phyloP scores from a whole-genome alignment of 2,797 vertebrate species.

The Hemibagrus guttatus region DNA sequence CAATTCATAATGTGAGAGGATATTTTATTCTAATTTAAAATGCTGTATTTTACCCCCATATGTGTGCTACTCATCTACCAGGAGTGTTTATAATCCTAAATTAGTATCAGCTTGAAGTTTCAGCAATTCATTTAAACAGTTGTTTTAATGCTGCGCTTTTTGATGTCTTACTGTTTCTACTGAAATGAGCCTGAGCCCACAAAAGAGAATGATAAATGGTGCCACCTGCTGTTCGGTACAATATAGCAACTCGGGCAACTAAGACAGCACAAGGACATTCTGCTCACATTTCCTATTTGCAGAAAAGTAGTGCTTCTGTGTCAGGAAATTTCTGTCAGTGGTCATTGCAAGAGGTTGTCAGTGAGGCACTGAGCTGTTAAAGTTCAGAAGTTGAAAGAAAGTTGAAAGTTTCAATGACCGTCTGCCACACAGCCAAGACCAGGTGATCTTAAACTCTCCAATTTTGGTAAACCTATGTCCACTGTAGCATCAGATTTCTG shows the following conservation, averaged over 20 bases:
- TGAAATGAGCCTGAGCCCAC: background rate
- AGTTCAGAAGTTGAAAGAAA: background rate
- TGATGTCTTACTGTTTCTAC: background rate
- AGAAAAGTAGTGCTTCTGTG: background rate
- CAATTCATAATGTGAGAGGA: background rate
- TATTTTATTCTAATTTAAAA: background rate
- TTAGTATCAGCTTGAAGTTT: background rate
- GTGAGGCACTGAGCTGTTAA: background rate
- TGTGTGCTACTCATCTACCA: background rate
- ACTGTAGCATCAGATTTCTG: background rate
- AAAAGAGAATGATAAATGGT: constrained; percentile 6
- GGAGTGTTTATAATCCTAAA: background rate
- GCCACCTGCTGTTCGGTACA: constrained; percentile 26
- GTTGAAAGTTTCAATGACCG: background rate
- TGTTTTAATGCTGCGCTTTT: background rate
- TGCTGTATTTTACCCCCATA: background rate
- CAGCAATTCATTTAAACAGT: background rate
- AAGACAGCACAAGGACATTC: background rate
- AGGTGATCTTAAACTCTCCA: background rate
- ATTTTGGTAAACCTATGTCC: background rate
- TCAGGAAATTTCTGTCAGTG: background rate
- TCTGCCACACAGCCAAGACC: background rate
- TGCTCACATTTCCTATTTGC: background rate
- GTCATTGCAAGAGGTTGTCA: background rate
- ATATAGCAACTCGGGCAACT: too few species aligned